A percentile compares a stretch with the other conserved stretches of the same genome.
phyloP scores from a whole-genome alignment of 2,797 vertebrate genomes.

The Lutjanus campechanus region DNA sequence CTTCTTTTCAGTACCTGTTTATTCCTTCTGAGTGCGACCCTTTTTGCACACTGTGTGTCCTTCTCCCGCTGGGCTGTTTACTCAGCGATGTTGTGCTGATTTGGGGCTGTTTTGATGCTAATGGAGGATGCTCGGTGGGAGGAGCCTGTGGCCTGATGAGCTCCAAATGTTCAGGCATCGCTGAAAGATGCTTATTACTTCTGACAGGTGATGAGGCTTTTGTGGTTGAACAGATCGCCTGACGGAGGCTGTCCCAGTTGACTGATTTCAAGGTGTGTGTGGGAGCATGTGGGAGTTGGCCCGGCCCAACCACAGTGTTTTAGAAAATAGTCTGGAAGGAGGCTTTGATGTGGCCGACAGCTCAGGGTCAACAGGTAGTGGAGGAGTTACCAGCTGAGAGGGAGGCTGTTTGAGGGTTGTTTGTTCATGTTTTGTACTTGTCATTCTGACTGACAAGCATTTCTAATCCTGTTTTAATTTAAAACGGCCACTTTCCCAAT shows the following conservation, averaged over 20 bases:
- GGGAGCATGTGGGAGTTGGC: constrained; percentile 61
- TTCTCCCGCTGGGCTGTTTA: constrained; percentile 61
- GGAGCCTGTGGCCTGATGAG: constrained; percentile 50
- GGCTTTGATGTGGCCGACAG: constrained; percentile 56
- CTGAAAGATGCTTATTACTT: constrained; percentile 60
- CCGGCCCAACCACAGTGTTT: constrained; percentile 48
- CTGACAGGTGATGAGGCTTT: constrained; percentile 76
- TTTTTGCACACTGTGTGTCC: constrained; percentile 27
- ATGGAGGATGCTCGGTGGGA: constrained; percentile 53
- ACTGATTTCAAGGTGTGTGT: constrained; percentile 75
- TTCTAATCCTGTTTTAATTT: constrained; percentile 58
- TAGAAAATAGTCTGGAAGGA: constrained; percentile 55
- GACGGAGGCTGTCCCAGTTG: constrained; percentile 42
- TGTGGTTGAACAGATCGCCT: constrained; percentile 46
- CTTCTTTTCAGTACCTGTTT: constrained; percentile 70
- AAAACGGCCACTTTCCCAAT: constrained; percentile 36
- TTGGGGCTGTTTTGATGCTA: constrained; percentile 66
- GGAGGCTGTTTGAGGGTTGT: constrained; percentile 7
- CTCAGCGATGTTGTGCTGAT: constrained; percentile 48
- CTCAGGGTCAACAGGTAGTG: constrained; percentile 52
- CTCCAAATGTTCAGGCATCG: constrained; percentile 64
- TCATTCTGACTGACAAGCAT: constrained; percentile 14
- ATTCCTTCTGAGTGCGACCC: constrained; percentile 44
- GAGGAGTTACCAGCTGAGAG: constrained; percentile 24
- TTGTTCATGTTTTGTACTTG: constrained; percentile 39